Evolutionary conservation across 2,888 invertebrate genomes (phyloP).

Genomic region (Sarcophaga variegata): DNA sequence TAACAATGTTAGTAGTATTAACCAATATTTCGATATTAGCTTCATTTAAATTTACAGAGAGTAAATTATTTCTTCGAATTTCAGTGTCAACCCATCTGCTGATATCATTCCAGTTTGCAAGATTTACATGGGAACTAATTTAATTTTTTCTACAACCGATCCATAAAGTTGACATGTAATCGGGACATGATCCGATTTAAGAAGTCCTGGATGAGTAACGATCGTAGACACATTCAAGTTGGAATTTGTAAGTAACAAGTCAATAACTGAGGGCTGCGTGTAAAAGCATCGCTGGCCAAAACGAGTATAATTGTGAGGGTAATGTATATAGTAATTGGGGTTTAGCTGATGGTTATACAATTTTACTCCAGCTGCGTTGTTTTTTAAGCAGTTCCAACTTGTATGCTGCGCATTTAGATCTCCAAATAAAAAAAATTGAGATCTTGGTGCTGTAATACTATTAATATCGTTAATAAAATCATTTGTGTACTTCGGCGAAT

Average conservation of each 20-base stretch:
- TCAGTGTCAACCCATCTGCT: constrained; percentile 5
- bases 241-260: neutral
- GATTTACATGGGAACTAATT: neutral
- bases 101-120: constrained; percentile 2
- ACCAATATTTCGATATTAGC: neutral
- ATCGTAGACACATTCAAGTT: neutral
- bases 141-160: neutral
- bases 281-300: neutral
- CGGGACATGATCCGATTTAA: constrained; percentile 9
- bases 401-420: constrained; percentile 2
- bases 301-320: neutral
- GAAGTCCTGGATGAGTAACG: neutral
- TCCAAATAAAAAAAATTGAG: constrained; percentile 31
- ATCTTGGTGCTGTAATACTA: neutral
- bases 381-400: neutral
- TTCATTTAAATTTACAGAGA: neutral
- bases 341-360: neutral
- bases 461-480: constrained; percentile 12
- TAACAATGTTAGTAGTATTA: no score
- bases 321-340: constrained; percentile 2
- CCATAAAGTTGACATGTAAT: neutral
- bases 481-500: constrained; percentile 7
- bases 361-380: neutral
- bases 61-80: constrained; percentile 5
- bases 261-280: constrained; percentile 6